Conservation (phyloP, 2,888 invertebrate genomes). For the Caenorhabditis angaria region DNA sequence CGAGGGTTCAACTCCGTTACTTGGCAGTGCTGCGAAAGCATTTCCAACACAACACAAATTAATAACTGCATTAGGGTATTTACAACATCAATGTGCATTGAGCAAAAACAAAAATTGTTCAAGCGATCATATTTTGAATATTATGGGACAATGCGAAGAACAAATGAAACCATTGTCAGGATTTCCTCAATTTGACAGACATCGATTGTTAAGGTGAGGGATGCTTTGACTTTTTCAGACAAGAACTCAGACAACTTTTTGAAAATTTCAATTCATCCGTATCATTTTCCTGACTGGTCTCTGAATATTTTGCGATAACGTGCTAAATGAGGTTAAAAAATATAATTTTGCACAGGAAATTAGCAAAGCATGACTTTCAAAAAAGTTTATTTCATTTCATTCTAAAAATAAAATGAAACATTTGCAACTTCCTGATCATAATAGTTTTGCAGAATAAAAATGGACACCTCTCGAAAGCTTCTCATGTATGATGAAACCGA, state of each 20-base stretch:
- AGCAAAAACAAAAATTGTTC: constrained; percentile 54
- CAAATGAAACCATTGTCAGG: constrained; percentile 50
- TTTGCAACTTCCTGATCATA: neutral
- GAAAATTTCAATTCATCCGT: neutral
- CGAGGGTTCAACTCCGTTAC: constrained; percentile 33
- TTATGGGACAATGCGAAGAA: constrained; percentile 52
- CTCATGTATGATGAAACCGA: constrained; percentile 52
- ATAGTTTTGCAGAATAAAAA: constrained; percentile 48
- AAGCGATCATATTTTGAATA: constrained; percentile 53
- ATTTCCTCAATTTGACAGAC: constrained; percentile 43
- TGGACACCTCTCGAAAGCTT: constrained; percentile 55
- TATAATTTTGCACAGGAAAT: too few species aligned
- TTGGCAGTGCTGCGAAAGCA: constrained; percentile 22
- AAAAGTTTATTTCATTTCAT: neutral
- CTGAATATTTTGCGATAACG: too few species aligned
- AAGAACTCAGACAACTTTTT: too few species aligned
- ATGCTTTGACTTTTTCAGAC: too few species aligned
- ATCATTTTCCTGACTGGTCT: too few species aligned
- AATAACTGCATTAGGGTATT: constrained; percentile 45
- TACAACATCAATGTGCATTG: constrained; percentile 54
- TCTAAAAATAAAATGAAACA: neutral
- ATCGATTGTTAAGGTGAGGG: constrained; percentile 45
- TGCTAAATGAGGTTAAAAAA: too few species aligned
- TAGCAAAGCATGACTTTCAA: too few species aligned
- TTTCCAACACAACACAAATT: constrained; percentile 37